These are phyloP conservation scores for Brachyrhaphis roseni DNA, from an alignment of 2,797 vertebrate genomes.

Conservation along the genomic window DNA sequence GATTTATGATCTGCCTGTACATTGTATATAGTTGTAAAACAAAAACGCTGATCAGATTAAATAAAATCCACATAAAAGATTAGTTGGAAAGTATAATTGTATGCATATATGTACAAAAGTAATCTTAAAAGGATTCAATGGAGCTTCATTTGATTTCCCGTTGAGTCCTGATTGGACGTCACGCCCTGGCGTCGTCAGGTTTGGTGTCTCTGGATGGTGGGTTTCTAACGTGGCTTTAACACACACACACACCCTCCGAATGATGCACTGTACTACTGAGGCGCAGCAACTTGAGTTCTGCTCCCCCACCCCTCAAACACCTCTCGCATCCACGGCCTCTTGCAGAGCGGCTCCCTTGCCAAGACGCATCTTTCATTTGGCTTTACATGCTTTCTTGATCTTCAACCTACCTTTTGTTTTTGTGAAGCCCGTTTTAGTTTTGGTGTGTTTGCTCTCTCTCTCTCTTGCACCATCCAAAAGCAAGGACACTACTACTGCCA, in stretches of 20 bases:
- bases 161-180: constrained; percentile 46
- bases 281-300: constrained; percentile 54
- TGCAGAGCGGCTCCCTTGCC: constrained; percentile 33
- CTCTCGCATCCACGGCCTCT: constrained; percentile 32
- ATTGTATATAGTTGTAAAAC: constrained; percentile 90
- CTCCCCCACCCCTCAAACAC: constrained; percentile 34
- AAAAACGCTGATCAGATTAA: constrained; percentile 82
- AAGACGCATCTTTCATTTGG: constrained; percentile 41
- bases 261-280: constrained; percentile 72
- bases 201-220: constrained; percentile 40
- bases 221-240: constrained; percentile 30
- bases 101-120: constrained; percentile 80
- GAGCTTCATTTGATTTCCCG: constrained; percentile 67
- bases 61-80: constrained; percentile 79
- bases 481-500: constrained; percentile 8
- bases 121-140: constrained; percentile 72
- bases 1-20: constrained; percentile 86
- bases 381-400: constrained; percentile 40
- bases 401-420: constrained; percentile 39
- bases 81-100: constrained; percentile 80
- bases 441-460: constrained; percentile 9
- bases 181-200: neutral
- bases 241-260: constrained; percentile 40
- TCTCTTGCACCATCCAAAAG: constrained; percentile 23
- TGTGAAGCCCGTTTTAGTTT: constrained; percentile 14